Base-by-base conservation (phyloP, 1,140 invertebrate genomes). In the Pantala flavescens region DNA sequence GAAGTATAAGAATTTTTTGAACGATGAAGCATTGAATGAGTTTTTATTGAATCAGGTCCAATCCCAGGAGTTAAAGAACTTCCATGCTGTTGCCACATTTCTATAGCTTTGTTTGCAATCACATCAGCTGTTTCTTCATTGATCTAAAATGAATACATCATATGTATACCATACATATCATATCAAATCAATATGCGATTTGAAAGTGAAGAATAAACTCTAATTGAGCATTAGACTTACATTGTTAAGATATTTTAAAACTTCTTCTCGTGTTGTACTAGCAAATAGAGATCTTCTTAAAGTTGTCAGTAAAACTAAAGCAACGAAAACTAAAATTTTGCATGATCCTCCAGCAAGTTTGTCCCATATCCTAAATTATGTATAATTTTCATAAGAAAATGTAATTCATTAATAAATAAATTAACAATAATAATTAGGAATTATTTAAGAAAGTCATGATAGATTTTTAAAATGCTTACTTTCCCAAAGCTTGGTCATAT, bases 61-160 rank as follows among this genome's bases (percentile, higher is more conserved):
- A 43, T 3, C 16, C 36, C 73, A 43, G 73, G 49, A 19, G 49
- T 63, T 21, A 78, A 75, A 23, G 82, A 82, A 74, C 84, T 85
- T 16, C 85, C 84, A 76, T 84, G 82, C 78, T 90, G 87, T 79
- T 91, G 90, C 90, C 91, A 92, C 77, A 90, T 82, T 78, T 93
- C 91, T 43, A 93, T 89, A 14, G 91, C 89, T 84, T 93, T 91
- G 77, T 90, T 92, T 2, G 90, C 90, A 76, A 93, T 89, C 11
- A 90, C 85, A 81, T 93, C 91, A 21, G 86, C 86, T 79, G 86
- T 89, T 82, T 93, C 90, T 81, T 92, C 90, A 28, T 89, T 87
- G 77, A 92, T 88, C 91, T 93, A 79, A 70, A 86, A 85, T 76
- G 75, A 75, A 77, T 75, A 49, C 43, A 49, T 49, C 9, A 49